These are phyloP conservation scores for Chondrosia reniformis DNA, from an alignment of 37 sponge, comb jelly and placozoan genomes.

Conservation along the genomic window DNA sequence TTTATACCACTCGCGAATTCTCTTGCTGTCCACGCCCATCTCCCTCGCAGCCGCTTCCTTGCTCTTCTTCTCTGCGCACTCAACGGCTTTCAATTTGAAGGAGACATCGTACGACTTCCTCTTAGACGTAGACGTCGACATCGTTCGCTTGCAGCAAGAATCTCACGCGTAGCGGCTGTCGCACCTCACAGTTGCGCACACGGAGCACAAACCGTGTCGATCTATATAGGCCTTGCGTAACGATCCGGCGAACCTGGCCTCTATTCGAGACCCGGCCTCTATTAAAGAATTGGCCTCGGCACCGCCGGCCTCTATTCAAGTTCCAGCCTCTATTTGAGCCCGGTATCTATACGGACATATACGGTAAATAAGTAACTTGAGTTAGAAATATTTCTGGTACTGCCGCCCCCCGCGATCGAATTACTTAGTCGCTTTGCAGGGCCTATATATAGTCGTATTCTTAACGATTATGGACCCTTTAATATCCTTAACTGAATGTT, in stretches of 20 bases:
- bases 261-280: background rate
- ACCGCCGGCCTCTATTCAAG: background rate
- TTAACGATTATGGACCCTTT: no score
- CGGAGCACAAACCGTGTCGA: background rate
- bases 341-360: background rate
- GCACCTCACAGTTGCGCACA: background rate
- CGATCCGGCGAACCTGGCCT: background rate
- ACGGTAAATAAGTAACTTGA: no score
- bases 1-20: slow-evolving; percentile 28
- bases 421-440: no score
- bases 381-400: no score
- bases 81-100: slow-evolving; percentile 18
- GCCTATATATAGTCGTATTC: no score
- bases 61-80: background rate
- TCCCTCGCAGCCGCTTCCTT: slow-evolving; percentile 27
- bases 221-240: background rate
- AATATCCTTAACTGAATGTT: no score
- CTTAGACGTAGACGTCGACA: background rate
- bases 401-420: no score
- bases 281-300: no score
- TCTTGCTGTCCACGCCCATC: slow-evolving; percentile 13
- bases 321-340: background rate
- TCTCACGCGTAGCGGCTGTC: background rate
- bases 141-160: background rate
- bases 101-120: slow-evolving; percentile 6